Evolutionary conservation across 2,888 invertebrate species (phyloP).

Genomic region (Chelonus formosanus): DNA sequence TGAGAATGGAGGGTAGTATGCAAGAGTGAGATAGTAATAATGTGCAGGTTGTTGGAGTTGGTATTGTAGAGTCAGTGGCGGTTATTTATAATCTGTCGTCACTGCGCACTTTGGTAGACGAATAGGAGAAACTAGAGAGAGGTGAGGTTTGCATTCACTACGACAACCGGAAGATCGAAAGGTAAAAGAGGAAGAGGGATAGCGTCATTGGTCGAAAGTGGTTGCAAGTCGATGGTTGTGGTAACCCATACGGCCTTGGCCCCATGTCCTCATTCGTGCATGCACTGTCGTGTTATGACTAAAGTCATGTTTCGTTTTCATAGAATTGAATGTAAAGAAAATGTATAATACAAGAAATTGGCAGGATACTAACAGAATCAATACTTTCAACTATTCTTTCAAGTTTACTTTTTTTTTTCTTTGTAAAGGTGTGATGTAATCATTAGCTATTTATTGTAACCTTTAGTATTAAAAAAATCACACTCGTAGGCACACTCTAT

Average conservation of each 20-base stretch:
- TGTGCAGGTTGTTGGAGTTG: too few relatives aligned
- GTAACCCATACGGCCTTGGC: slow-evolving; percentile 52
- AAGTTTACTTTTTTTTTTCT: too few relatives aligned
- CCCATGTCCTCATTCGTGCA: slow-evolving; percentile 55
- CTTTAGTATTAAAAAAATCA: too few relatives aligned
- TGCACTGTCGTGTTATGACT: slow-evolving; percentile 41
- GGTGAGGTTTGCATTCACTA: slow-evolving; percentile 7
- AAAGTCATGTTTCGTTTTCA: slow-evolving; percentile 19
- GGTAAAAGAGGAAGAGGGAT: slow-evolving; percentile 5
- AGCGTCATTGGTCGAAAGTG: slow-evolving; percentile 10
- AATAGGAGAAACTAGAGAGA: not conserved
- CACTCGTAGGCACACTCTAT: too few relatives aligned
- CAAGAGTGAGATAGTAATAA: too few relatives aligned
- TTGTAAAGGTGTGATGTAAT: too few relatives aligned
- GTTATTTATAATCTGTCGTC: slow-evolving; percentile 4
- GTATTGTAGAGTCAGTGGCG: not conserved
- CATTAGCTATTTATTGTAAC: too few relatives aligned
- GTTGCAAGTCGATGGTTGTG: slow-evolving; percentile 27
- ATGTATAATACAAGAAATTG: slow-evolving; percentile 16
- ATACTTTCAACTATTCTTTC: too few relatives aligned
- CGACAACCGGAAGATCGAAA: slow-evolving; percentile 1
- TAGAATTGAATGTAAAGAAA: not conserved
- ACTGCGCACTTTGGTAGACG: not conserved
- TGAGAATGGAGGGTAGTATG: too few relatives aligned
- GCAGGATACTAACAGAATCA: not conserved